Conservation (phyloP, 2,113 vertebrate genomes). For the Coptodon rendalli region DNA sequence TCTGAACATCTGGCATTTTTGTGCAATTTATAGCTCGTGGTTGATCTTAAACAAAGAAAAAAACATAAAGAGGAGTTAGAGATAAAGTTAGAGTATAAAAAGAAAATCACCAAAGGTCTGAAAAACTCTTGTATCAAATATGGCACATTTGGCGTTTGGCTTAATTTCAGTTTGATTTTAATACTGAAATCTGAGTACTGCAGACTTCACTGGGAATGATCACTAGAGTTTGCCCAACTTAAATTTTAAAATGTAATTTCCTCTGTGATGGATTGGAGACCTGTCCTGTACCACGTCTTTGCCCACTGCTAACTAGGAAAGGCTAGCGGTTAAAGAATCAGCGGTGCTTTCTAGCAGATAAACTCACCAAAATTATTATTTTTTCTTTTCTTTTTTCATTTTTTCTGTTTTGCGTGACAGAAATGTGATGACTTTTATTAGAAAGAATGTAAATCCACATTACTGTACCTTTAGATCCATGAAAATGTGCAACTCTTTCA, state of each 20-base stretch:
- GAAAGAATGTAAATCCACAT: neutral
- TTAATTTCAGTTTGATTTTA: neutral
- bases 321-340: neutral
- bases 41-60: neutral
- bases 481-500: neutral
- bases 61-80: neutral
- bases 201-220: neutral
- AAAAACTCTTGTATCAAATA: neutral
- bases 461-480: neutral
- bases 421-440: neutral
- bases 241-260: neutral
- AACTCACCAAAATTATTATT: neutral
- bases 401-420: neutral
- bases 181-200: neutral
- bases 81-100: accelerated
- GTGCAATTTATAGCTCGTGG: neutral
- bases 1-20: neutral
- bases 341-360: accelerated
- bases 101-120: neutral
- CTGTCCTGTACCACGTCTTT: neutral
- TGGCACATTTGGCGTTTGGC: accelerated
- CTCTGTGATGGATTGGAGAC: neutral
- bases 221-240: neutral
- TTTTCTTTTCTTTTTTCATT: neutral
- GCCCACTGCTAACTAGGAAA: neutral